phyloP scores from a whole-genome alignment of 2,113 vertebrate genomes.

The Cryptoleucopteryx plumbea region DNA sequence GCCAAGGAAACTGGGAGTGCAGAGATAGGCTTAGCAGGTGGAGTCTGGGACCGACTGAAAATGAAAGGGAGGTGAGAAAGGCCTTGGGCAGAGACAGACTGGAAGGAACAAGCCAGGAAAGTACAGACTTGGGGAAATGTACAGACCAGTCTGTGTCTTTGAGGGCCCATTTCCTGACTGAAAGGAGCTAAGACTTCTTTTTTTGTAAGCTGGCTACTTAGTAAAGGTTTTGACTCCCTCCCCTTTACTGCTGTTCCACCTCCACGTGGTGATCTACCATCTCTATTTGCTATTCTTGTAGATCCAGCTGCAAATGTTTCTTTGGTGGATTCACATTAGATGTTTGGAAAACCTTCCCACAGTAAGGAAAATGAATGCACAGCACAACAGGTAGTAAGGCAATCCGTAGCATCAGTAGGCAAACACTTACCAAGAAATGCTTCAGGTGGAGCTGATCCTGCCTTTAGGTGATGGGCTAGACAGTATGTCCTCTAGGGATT shows the following conservation, averaged over 20 bases:
- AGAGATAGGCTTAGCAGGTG: neutral
- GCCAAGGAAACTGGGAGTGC: neutral
- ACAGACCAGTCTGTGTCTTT: neutral
- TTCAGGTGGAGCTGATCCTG: neutral
- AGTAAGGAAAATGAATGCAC: neutral
- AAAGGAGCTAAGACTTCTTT: neutral
- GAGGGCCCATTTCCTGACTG: neutral
- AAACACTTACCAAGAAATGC: neutral
- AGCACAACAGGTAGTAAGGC: neutral
- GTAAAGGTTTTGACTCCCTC: neutral
- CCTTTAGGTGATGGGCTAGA: neutral
- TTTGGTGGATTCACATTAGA: neutral
- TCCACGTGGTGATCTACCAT: neutral
- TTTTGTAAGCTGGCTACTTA: neutral
- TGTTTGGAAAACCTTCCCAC: neutral
- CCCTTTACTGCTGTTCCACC: neutral
- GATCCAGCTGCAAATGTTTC: neutral
- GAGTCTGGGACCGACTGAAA: neutral
- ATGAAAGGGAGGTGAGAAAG: neutral
- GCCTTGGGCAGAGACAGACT: neutral
- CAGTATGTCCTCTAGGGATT: neutral
- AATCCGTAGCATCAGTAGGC: neutral
- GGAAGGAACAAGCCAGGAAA: neutral
- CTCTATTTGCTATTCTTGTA: neutral
- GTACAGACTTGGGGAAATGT: neutral